Percentiles rank a stretch among this genome's conserved stretches.
Conservation (phyloP, 2,797 vertebrate species). For the Propithecus deckenii region DNA sequence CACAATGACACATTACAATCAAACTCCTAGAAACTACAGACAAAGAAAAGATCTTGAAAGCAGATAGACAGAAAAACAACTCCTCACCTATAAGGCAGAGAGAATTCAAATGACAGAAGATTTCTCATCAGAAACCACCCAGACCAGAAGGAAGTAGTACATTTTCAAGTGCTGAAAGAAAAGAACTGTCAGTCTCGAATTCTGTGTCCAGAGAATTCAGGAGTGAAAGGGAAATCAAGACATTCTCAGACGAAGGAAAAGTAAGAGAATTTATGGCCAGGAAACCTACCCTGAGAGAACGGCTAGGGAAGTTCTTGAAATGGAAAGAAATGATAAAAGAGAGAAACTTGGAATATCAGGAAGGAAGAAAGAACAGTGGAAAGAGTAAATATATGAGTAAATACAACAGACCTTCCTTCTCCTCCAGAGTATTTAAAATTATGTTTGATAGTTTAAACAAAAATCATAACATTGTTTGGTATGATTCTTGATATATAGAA, state of each 20-base stretch:
- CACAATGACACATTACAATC: background rate
- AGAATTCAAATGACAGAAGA: background rate
- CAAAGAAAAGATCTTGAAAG: background rate
- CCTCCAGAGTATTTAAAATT: background rate
- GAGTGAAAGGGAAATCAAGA: background rate
- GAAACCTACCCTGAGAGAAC: background rate
- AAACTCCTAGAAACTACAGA: background rate
- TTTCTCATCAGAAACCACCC: background rate
- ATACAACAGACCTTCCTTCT: background rate
- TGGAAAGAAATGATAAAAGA: background rate
- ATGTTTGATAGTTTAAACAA: background rate
- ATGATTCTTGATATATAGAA: background rate
- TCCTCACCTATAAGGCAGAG: background rate
- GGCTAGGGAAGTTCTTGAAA: conserved; percentile 1
- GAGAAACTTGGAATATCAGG: background rate
- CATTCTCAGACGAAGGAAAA: background rate
- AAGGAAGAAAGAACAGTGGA: background rate
- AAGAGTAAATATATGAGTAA: background rate
- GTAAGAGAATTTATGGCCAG: background rate
- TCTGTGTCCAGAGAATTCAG: background rate
- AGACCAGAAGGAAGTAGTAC: background rate
- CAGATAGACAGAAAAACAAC: background rate
- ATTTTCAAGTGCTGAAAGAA: background rate
- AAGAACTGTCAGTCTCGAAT: background rate
- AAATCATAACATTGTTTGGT: background rate